Evolutionary conservation across 30 jellyfish, hydroid and myxozoan species (phyloP).

Genomic region (Sanderia malayensis): DNA sequence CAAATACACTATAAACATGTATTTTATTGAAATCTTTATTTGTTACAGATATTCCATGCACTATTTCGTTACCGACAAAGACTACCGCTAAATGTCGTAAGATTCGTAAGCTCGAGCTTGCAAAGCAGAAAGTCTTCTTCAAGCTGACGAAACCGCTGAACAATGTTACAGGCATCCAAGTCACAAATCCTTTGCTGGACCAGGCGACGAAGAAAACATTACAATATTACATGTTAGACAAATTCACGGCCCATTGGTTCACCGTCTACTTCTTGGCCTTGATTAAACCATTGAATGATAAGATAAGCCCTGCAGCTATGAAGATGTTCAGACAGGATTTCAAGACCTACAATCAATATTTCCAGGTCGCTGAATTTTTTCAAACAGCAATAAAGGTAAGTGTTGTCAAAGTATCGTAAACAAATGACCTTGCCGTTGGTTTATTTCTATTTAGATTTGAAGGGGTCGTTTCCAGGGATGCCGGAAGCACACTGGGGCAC

Average conservation of each 20-base stretch:
- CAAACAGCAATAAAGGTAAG: slow-evolving; percentile 22
- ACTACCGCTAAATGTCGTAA: slow-evolving; percentile 11
- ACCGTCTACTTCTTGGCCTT: slow-evolving; percentile 28
- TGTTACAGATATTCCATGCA: slow-evolving; percentile 12
- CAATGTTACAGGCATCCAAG: slow-evolving; percentile 1
- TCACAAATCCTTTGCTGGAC: slow-evolving; percentile 43
- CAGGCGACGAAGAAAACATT: slow-evolving; percentile 15
- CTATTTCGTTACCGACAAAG: slow-evolving; percentile 10
- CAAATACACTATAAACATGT: too few relatives aligned
- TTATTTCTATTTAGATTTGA: too few relatives aligned
- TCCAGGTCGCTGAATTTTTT: slow-evolving; percentile 34
- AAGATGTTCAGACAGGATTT: not conserved
- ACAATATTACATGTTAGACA: slow-evolving; percentile 41
- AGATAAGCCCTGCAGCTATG: slow-evolving; percentile 3
- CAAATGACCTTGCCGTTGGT: too few relatives aligned
- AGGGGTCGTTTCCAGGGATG: too few relatives aligned
- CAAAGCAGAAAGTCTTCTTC: slow-evolving; percentile 12
- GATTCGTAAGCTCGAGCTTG: slow-evolving; percentile 1
- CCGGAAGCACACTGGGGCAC: too few relatives aligned
- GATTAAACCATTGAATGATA: slow-evolving; percentile 29
- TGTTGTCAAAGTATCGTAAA: too few relatives aligned
- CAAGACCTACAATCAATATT: slow-evolving; percentile 42
- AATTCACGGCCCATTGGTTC: slow-evolving; percentile 71
- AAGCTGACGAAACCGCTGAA: slow-evolving; percentile 9
- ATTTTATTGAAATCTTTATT: too few relatives aligned